Conservation (phyloP, 2,888 invertebrate genomes). For the Rhingia rostrata region DNA sequence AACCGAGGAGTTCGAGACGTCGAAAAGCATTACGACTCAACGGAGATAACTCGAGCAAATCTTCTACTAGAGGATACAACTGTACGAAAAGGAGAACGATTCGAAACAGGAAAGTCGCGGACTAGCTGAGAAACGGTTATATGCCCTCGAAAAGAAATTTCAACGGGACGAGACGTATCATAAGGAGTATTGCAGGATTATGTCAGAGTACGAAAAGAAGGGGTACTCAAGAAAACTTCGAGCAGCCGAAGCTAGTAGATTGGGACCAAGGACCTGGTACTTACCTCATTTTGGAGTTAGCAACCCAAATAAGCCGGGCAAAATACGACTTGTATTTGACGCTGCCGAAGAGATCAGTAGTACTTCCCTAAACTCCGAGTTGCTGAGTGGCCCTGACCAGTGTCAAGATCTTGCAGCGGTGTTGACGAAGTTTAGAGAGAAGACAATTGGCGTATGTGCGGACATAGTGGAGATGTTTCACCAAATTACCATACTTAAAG, state of each 20-base stretch:
- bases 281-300: slow-evolving; percentile 13
- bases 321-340: not conserved
- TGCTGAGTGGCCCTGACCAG: not conserved
- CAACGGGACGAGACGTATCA: slow-evolving; percentile 43
- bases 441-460: no score
- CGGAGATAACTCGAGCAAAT: slow-evolving; percentile 13
- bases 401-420: no score
- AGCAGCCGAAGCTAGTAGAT: no score
- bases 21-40: slow-evolving; percentile 3
- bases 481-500: no score
- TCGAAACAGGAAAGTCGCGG: slow-evolving; percentile 52
- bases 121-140: slow-evolving; percentile 62
- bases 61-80: slow-evolving; percentile 9
- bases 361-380: not conserved
- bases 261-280: slow-evolving; percentile 4
- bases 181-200: slow-evolving; percentile 52
- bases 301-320: not conserved
- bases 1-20: not conserved
- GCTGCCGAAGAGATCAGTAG: not conserved
- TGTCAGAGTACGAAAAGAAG: slow-evolving; percentile 10
- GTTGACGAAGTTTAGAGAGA: no score
- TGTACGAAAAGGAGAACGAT: slow-evolving; percentile 10
- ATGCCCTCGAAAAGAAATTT: slow-evolving; percentile 67
- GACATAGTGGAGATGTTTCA: no score
- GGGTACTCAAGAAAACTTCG: no score